Base-by-base conservation (phyloP, 2,113 vertebrate species). In the Eublepharis macularius region DNA sequence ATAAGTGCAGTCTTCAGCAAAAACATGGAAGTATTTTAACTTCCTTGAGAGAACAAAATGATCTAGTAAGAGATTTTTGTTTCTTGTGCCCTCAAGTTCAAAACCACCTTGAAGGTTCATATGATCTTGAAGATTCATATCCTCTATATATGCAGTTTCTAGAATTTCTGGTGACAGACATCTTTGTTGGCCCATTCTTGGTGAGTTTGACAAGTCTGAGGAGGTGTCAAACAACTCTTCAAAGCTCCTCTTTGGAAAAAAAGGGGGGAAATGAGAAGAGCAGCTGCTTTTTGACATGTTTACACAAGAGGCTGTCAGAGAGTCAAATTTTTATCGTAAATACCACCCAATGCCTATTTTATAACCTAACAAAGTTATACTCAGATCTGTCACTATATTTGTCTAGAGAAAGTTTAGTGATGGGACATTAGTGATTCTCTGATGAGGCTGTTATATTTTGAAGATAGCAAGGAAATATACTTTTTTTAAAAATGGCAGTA, bases 191-290 rank as follows among this genome's bases (percentile, higher is more conserved):
- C 73, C 63, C 47, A n/a, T 16, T 63, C 32, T 85, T 60, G 68
- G 70, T 83, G 65, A 74, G 32, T 49, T 47, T 86, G 77, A 80
- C 43, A 49, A 57, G 65, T 63, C 19, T 73, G 51, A 80, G 73
- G 9, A 85, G 17, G 54, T 86, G 69, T 86, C 41, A 85, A 73
- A 80, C 32, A 73, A n/a, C 10, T 80, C 68, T 80, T 80, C 77
- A 85, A 73, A 72, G 24, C 51, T 73, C 49, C 41, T 47, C 47
- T 78, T 78, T 78, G 83, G 10, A 4, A 17, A 8, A 36, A 36
- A 39, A 3, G 32, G 7, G 29, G 13, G 43, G 47, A 17, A 29
- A 26, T 14, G 17, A 4, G 16, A 17, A 63, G 17, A 85, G n/a
- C 49, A 26, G 49, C 76, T 85, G 34, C 39, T 39, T 79, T 79